Percentiles rank a stretch among this genome's conserved stretches.
Evolutionary conservation across 2,797 vertebrate genomes (phyloP).

Genomic region (Hypotaenidia philippensis): DNA sequence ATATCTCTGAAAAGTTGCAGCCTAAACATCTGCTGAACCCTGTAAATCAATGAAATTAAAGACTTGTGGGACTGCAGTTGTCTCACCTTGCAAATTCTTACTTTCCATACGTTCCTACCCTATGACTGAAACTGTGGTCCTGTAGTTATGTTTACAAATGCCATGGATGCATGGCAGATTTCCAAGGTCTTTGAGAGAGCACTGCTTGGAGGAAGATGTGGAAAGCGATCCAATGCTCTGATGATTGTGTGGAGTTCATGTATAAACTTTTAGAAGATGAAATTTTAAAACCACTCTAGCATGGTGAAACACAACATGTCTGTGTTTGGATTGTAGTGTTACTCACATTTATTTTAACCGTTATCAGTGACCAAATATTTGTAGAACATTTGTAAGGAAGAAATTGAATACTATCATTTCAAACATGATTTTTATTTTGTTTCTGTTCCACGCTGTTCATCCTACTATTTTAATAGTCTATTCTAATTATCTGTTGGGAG

Average conservation of each 20-base stretch:
- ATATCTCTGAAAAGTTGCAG: neutral
- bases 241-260: neutral
- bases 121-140: neutral
- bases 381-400: neutral
- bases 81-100: neutral
- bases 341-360: neutral
- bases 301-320: accelerated
- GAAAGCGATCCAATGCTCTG: neutral
- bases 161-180: neutral
- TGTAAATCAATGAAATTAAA: neutral
- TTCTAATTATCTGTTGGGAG: neutral
- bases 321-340: neutral
- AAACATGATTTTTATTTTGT: neutral
- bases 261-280: neutral
- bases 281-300: neutral
- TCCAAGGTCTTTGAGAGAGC: neutral
- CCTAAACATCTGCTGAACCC: neutral
- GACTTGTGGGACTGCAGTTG: neutral
- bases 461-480: neutral
- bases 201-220: neutral
- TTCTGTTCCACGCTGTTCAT: neutral
- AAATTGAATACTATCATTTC: neutral
- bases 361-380: neutral
- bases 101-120: neutral
- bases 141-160: neutral